Evolutionary conservation across 1,140 invertebrate genomes (phyloP), one percentile per base, ranked within the genome.

Genomic region (Lordiphosa collinella): DNA sequence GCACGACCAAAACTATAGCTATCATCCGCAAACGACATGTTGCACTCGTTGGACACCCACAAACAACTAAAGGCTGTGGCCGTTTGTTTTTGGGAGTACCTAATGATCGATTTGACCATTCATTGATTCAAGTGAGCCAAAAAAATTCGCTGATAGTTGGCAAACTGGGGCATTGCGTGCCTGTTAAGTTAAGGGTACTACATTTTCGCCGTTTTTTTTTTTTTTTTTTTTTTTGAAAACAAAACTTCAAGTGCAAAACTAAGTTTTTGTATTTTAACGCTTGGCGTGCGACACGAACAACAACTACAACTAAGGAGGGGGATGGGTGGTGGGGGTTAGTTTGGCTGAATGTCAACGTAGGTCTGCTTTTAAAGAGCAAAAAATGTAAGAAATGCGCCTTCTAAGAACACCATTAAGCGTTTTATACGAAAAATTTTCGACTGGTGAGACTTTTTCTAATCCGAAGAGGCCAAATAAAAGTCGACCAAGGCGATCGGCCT

Each of bases 1-100:
- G 63, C 44, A 12, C 78, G 73, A 34, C 78, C 71, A 51, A 84
- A 84, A 44, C 73, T 84, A 14, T 78, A 84, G 64, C 64, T 79
- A 47, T 84, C 78, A 52, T 84, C 79, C 44, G 64, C 73, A n/a
- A 84, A 84, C 22, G 78, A 84, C 78, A 84, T 84, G 63, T 49
- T 82, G 60, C 49, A 10, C 4, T 5, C 13, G 22, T 22, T 22
- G 31, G n/a, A 50, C 40, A 32, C 13, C 18, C 36, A 52, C 43
- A 37, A 12, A 13, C 36, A 31, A 6, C 32, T 9, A 82, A 60
- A 67, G 55, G 31, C 7, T 22, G 16, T 34, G 31, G 7, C 6
- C 16, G 29, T n/a, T 9, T 41, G 10, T 22, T 12, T 32, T 16
- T 16, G 13, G 3, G 3, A 8, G 22, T n/a, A 65, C 14, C 40